Conservation (phyloP, 2,113 vertebrate species). For the Phalacrocorax aristotelis region DNA sequence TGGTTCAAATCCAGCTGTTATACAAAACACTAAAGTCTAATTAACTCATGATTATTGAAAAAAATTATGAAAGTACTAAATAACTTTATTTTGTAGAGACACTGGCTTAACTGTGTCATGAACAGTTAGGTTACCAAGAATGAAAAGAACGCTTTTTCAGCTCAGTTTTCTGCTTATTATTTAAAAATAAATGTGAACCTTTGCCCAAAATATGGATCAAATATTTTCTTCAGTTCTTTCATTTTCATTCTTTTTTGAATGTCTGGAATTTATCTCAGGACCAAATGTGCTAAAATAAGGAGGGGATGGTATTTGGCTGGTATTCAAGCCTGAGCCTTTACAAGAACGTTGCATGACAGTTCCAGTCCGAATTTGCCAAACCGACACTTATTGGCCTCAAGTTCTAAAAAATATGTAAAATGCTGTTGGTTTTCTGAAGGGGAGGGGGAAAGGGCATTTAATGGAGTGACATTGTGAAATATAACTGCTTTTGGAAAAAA, state of each 20-base stretch:
- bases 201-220: neutral
- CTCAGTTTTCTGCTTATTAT: neutral
- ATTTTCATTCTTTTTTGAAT: neutral
- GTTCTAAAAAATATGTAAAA: neutral
- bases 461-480: neutral
- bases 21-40: neutral
- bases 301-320: neutral
- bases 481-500: neutral
- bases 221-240: neutral
- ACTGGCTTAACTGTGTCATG: neutral
- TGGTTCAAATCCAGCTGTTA: neutral
- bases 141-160: neutral
- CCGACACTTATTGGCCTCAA: fast-evolving
- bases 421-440: neutral
- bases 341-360: neutral
- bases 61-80: neutral
- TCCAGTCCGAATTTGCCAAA: neutral
- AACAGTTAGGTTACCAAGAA: neutral
- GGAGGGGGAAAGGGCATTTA: neutral
- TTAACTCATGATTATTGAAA: neutral
- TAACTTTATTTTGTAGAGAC: neutral
- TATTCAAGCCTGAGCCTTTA: neutral
- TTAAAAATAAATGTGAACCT: neutral
- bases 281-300: neutral
- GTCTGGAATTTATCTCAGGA: neutral